Percentiles rank a stretch among this genome's conserved stretches.
phyloP scores from a whole-genome alignment of 2,797 vertebrate species.

The Phataginus tetradactyla region DNA sequence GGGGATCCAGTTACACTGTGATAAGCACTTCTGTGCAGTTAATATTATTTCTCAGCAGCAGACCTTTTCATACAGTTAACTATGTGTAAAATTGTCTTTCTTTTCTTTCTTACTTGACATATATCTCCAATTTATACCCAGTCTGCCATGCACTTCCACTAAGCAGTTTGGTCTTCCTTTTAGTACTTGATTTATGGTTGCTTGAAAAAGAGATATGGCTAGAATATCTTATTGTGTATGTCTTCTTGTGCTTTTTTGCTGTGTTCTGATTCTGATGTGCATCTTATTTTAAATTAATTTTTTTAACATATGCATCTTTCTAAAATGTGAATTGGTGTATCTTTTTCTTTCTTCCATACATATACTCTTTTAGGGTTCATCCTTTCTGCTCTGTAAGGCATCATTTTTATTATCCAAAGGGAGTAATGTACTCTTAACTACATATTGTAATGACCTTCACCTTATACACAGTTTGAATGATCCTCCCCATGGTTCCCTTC shows the following conservation, averaged over 20 bases:
- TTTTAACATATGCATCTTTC: background rate
- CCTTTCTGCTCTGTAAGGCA: background rate
- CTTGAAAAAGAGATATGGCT: conserved; percentile 14
- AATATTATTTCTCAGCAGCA: conserved; percentile 65
- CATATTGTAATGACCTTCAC: background rate
- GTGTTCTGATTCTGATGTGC: conserved; percentile 5
- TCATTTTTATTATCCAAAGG: background rate
- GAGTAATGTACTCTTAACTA: background rate
- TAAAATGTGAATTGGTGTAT: background rate
- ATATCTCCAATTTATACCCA: conserved; percentile 59
- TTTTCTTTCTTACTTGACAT: conserved; percentile 65
- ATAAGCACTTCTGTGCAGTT: conserved; percentile 50
- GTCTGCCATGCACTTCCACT: conserved; percentile 23
- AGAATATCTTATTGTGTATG: background rate
- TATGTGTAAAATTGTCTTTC: conserved; percentile 76
- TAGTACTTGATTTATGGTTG: conserved; percentile 62
- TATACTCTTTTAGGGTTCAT: background rate
- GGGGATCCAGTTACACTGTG: conserved; percentile 51
- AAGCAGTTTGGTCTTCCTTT: conserved; percentile 53
- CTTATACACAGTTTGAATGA: background rate
- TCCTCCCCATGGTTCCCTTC: background rate
- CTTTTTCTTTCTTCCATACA: background rate
- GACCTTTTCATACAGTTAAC: conserved; percentile 73
- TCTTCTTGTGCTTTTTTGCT: background rate
- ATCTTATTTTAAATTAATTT: background rate